A percentile compares a stretch with the other conserved stretches of the same genome.
Evolutionary conservation across 2,113 vertebrate species (phyloP).

Genomic region (Edolisoma coerulescens): DNA sequence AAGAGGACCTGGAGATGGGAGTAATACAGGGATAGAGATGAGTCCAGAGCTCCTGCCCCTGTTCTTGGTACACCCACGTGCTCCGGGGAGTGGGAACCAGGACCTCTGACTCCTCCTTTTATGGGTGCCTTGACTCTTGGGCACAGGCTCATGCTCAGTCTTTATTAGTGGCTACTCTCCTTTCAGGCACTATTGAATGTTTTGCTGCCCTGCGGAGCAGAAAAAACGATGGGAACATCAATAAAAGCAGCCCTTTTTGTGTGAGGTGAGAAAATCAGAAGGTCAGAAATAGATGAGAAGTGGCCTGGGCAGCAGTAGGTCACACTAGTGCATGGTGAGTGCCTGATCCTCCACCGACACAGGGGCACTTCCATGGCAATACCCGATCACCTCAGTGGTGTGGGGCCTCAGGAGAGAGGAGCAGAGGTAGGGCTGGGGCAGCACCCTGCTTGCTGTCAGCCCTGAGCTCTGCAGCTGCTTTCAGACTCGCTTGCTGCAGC

Average conservation of each 20-base stretch:
- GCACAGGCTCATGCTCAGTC: not conserved
- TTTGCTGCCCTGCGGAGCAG: not conserved
- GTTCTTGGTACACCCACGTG: accelerated
- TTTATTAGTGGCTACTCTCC: not conserved
- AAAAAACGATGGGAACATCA: not conserved
- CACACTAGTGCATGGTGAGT: accelerated
- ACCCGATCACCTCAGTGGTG: accelerated
- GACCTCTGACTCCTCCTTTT: not conserved
- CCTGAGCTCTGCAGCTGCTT: not conserved
- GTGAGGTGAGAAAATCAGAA: not conserved
- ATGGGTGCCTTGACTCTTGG: not conserved
- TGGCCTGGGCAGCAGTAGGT: not conserved
- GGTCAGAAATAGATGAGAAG: not conserved
- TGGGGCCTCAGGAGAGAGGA: not conserved
- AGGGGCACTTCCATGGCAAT: accelerated
- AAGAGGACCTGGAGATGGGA: not conserved
- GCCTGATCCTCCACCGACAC: not conserved
- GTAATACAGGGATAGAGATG: not conserved
- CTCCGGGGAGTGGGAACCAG: not conserved
- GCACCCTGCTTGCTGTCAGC: not conserved
- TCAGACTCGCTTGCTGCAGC: not conserved
- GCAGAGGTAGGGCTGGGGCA: not conserved
- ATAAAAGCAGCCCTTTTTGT: not conserved
- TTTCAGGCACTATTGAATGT: not conserved
- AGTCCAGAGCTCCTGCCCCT: not conserved